These are phyloP conservation scores for Neoitamus cyanurus DNA, from an alignment of 2,888 invertebrate species.

Conservation along the genomic window DNA sequence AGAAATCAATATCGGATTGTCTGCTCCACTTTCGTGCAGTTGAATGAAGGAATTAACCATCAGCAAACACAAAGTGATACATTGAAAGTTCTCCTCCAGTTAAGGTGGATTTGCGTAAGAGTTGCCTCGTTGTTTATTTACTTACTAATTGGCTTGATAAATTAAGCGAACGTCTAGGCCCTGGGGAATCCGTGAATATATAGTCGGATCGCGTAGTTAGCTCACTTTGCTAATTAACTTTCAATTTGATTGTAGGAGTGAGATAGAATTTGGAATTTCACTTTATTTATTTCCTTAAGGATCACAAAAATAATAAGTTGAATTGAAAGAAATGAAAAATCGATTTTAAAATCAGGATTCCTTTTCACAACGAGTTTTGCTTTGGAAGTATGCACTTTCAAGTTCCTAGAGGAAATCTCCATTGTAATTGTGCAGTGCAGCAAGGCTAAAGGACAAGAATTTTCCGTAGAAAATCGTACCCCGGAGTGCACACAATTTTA, in stretches of 20 bases:
- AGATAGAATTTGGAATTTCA: background rate
- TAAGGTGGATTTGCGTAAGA: background rate
- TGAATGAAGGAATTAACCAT: background rate
- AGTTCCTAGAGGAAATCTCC: background rate
- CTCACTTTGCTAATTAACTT: background rate
- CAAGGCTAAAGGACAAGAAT: background rate
- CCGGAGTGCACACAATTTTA: background rate
- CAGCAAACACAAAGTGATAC: background rate
- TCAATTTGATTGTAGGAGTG: background rate
- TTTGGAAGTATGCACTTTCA: background rate
- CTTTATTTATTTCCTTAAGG: background rate
- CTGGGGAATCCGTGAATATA: no score
- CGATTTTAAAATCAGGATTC: background rate
- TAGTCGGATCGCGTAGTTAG: background rate
- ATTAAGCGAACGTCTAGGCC: background rate
- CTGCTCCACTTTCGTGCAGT: background rate
- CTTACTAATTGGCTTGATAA: background rate
- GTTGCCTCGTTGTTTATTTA: background rate
- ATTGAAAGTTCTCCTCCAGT: background rate
- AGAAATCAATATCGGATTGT: background rate
- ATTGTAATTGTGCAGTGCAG: background rate
- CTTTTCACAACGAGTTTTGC: background rate
- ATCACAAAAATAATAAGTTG: background rate
- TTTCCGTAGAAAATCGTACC: background rate
- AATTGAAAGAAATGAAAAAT: background rate